Base-by-base conservation (phyloP, 2,113 vertebrate species). In the Hippolais icterina region DNA sequence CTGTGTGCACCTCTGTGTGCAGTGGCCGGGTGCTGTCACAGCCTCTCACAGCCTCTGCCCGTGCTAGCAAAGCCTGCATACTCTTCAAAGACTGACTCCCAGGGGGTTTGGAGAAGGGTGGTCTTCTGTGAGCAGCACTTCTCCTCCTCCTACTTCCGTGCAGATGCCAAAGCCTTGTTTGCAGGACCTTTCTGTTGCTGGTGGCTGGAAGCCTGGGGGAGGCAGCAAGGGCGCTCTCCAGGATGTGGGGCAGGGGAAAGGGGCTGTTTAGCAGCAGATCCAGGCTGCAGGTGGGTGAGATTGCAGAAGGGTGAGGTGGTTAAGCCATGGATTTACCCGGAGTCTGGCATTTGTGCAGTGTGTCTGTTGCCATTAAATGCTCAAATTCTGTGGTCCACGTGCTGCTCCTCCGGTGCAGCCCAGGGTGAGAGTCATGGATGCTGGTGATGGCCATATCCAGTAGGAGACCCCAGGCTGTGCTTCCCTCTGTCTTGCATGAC, bases 361-460 rank as follows among this genome's bases (percentile, higher is more conserved):
- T 0, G 0, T 27, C n/a, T 22, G 1, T 27, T 90, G 46, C 22
- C 33, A 6, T 15, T 23, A 16, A 63, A 60, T 87, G 0, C 11
- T 63, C 29, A 6, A 2, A 6, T 52, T 60, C 18, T 49, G 12
- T 39, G n/a, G 10, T 41, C 17, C 10, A 24, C 18, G 20, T 9
- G 5, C 37, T 35, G 17, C 15, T 79, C 4, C 14, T 50, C 14
- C 31, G 20, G 53, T 15, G 37, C 35, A 80, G 35, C 46, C 25
- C 47, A n/a, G 25, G 25, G 14, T 13, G 19, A 1, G 14, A 35
- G 22, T 5, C 31, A 10, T 17, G 0, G 8, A 4, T 29, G 28
- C 22, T 50, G 68, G 33, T 0, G 0, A 18, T n/a, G 52, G 33
- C 33, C 11, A 2, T 1, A 14, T 4, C 31, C 22, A 5, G 39